A percentile compares a stretch with the other conserved stretches of the same genome.
Evolutionary conservation across 2,797 vertebrate genomes (phyloP).

Genomic region (Epinephelus awoara): DNA sequence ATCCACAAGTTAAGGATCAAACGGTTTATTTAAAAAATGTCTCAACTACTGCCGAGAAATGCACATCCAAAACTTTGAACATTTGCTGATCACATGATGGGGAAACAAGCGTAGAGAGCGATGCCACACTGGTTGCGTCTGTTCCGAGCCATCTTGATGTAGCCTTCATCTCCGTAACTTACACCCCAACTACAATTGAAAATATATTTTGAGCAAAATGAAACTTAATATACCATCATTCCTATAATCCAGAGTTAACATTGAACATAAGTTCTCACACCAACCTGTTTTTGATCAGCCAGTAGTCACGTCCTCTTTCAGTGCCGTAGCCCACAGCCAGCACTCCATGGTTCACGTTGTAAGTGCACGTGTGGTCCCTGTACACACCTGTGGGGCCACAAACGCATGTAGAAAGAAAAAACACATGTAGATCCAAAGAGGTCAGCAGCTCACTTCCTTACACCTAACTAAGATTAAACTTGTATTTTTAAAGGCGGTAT

Average conservation of each 20-base stretch:
- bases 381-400: constrained; percentile 71
- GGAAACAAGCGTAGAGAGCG: constrained; percentile 69
- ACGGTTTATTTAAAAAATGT: constrained; percentile 18
- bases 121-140: constrained; percentile 75
- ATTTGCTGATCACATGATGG: constrained; percentile 62
- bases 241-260: not conserved
- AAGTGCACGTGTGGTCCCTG: constrained; percentile 64
- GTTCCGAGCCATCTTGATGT: constrained; percentile 79
- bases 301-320: constrained; percentile 69
- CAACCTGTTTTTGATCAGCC: constrained; percentile 84
- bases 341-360: constrained; percentile 71
- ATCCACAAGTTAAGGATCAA: not conserved
- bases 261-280: not conserved
- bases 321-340: constrained; percentile 79
- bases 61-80: not conserved
- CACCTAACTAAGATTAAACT: rapidly evolving
- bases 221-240: too few relatives aligned
- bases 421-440: not conserved
- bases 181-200: constrained; percentile 65
- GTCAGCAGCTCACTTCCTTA: not conserved
- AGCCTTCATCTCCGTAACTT: constrained; percentile 65
- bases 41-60: not conserved
- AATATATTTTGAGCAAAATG: not conserved
- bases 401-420: not conserved
- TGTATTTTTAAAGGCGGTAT: not conserved